Conservation (phyloP, 2,888 invertebrate species). For the Deilephila porcellus region DNA sequence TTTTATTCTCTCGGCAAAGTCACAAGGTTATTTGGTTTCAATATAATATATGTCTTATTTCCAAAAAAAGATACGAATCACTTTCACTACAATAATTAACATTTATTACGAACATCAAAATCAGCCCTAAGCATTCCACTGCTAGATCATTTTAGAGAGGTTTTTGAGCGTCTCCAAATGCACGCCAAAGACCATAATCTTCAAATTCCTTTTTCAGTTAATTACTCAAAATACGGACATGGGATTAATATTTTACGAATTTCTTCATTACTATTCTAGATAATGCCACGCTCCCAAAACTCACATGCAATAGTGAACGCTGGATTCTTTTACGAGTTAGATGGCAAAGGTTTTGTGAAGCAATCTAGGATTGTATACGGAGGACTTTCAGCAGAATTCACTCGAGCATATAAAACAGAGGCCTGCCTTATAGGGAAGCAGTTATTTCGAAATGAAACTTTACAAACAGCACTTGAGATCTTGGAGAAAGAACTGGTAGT, state of each 20-base stretch:
- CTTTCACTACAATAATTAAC: too few relatives aligned
- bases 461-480: conserved; percentile 65
- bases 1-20: too few relatives aligned
- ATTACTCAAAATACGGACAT: neutral
- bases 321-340: conserved; percentile 87
- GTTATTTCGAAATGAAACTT: conserved; percentile 65
- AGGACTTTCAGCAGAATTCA: conserved; percentile 76
- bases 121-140: too few relatives aligned
- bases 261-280: conserved; percentile 66
- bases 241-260: too few relatives aligned
- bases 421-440: conserved; percentile 71
- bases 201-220: neutral
- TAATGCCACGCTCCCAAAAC: conserved; percentile 89
- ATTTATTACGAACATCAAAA: too few relatives aligned
- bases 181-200: too few relatives aligned
- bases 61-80: too few relatives aligned
- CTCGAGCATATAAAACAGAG: conserved; percentile 83
- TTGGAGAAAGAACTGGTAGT: conserved; percentile 60
- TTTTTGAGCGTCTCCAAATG: too few relatives aligned
- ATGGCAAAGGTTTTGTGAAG: conserved; percentile 65
- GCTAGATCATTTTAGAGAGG: too few relatives aligned
- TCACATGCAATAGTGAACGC: conserved; percentile 91
- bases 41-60: too few relatives aligned
- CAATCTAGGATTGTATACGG: conserved; percentile 85
- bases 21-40: too few relatives aligned